Evolutionary conservation across 1,140 invertebrate species (phyloP).

Genomic region (Bactericera cockerelli): DNA sequence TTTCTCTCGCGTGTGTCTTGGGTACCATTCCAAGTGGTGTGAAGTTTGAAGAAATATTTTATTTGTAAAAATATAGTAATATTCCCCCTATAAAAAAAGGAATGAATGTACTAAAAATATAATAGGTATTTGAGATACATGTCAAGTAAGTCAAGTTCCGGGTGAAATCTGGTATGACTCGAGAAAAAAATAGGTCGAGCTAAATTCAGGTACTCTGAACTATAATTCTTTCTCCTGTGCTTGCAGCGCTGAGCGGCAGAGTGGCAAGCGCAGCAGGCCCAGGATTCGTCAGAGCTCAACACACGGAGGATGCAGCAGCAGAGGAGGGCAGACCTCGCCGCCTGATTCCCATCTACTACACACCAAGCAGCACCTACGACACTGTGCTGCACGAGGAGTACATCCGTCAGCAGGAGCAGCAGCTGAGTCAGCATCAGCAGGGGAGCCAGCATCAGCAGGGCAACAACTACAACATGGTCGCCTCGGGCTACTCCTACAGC

Average conservation of each 20-base stretch:
- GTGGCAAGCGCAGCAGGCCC: not conserved
- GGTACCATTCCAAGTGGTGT: no score
- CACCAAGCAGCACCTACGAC: slow-evolving; percentile 22
- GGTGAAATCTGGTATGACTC: no score
- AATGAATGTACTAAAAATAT: no score
- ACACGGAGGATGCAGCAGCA: not conserved
- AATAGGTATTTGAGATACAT: no score
- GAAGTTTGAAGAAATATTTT: no score
- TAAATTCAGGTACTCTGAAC: no score
- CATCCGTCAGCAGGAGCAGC: not conserved
- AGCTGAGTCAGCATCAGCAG: not conserved
- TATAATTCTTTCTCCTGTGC: not conserved
- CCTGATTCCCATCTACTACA: slow-evolving; percentile 61
- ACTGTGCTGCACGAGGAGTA: not conserved
- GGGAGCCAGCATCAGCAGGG: not conserved
- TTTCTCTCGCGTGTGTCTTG: no score
- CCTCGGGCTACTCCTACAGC: slow-evolving; percentile 5
- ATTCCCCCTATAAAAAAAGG: no score
- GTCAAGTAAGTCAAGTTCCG: no score
- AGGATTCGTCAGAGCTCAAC: not conserved
- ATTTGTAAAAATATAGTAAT: no score
- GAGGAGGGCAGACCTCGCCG: slow-evolving; percentile 48
- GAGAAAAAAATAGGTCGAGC: no score
- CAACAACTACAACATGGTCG: not conserved
- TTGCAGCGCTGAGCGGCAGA: not conserved